Percentiles rank a stretch among this genome's conserved stretches.
Conservation (phyloP, 2,888 invertebrate species). For the Phanerotoma sp. region DNA sequence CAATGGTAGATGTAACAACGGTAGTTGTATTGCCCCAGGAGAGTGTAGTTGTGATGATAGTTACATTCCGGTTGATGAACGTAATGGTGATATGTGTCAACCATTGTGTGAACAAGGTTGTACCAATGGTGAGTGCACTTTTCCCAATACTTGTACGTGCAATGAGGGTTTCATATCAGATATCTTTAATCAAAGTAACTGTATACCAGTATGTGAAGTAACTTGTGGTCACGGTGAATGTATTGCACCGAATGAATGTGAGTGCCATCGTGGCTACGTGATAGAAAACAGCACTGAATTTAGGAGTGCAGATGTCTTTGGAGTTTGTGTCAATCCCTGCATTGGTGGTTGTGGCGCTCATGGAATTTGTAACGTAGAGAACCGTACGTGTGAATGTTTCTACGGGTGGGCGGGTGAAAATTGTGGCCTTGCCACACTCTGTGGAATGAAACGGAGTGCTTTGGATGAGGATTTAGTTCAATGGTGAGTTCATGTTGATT, state of each 20-base stretch:
- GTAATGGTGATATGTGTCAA: constrained; percentile 34
- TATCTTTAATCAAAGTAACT: constrained; percentile 15
- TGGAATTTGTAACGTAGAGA: constrained; percentile 14
- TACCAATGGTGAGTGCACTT: constrained; percentile 54
- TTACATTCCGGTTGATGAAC: constrained; percentile 5
- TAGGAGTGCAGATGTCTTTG: not conserved
- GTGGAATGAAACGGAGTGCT: constrained; percentile 22
- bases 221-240: constrained; percentile 24
- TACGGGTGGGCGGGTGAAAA: constrained; percentile 18
- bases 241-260: constrained; percentile 27
- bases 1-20: constrained; percentile 47
- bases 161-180: constrained; percentile 12
- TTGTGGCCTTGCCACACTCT: constrained; percentile 22
- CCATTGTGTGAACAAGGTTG: constrained; percentile 55
- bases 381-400: constrained; percentile 25
- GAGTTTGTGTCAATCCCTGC: constrained; percentile 19
- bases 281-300: constrained; percentile 5
- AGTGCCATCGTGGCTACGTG: constrained; percentile 2
- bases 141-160: constrained; percentile 23
- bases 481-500: constrained; percentile 16
- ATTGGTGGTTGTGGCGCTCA: constrained; percentile 17
- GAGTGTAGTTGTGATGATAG: constrained; percentile 43
- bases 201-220: constrained; percentile 26
- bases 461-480: constrained; percentile 9
- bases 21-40: constrained; percentile 38